phyloP scores from a whole-genome alignment of 2,113 vertebrate genomes.

The Pygoscelis adeliae region DNA sequence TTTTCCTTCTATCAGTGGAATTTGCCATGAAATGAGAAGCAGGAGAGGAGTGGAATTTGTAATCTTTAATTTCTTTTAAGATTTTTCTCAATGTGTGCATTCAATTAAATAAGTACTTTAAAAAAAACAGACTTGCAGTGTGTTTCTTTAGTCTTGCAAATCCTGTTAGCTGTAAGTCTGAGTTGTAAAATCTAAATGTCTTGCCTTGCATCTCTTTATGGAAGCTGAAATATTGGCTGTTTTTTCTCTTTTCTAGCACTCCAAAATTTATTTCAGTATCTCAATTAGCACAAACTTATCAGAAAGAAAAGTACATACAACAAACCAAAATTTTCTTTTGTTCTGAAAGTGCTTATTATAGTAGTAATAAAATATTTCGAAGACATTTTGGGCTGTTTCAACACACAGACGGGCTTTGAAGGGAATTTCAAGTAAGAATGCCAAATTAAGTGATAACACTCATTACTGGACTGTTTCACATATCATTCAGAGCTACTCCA shows the following conservation, averaged over 20 bases:
- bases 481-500: slow-evolving; percentile 7
- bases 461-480: slow-evolving; percentile 18
- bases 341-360: background rate
- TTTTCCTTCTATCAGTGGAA: background rate
- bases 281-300: background rate
- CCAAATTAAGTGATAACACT: slow-evolving; percentile 36
- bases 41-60: background rate
- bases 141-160: background rate
- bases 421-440: slow-evolving; percentile 21
- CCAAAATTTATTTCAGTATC: background rate
- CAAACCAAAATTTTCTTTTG: background rate
- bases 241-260: background rate
- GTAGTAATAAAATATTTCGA: background rate
- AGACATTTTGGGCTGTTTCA: background rate
- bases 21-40: background rate
- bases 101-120: background rate
- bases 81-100: background rate
- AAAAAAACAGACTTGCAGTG: background rate
- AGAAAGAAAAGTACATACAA: background rate
- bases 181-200: background rate
- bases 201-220: background rate
- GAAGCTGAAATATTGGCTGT: background rate
- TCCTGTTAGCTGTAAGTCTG: background rate
- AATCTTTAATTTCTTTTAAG: background rate
- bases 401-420: background rate